Base-by-base conservation (phyloP, 2,797 vertebrate genomes). In the Rhadinocentrus ornatus region DNA sequence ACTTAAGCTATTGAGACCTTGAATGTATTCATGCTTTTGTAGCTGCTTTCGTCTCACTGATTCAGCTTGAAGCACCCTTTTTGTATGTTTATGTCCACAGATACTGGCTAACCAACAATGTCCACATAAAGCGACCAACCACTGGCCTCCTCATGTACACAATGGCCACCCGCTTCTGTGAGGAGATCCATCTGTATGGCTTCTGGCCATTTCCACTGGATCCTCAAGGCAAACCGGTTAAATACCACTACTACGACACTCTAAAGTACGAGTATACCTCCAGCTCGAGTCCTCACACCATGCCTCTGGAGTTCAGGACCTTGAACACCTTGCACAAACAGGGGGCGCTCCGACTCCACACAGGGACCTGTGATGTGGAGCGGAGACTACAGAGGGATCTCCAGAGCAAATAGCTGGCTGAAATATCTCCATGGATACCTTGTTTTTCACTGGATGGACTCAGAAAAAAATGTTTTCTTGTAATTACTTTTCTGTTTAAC, bases 91-190 rank as follows among this genome's bases (percentile, higher is more conserved):
- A 60, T 66, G 59, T 82, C 48, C 62, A 35, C 83, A 99, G 98
- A 86, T 99, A 99, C 61, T 99, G 98, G 98, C 92, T 99, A 34
- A 99, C 98, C 3, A 99, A 99, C 92, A 96, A 96, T 31, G 96
- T 99, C 61, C 96, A 97, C 88, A 99, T 99, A 81, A 99, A 99
- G 88, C 94, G 98, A 55, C 98, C 98, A 4, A 99, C 97, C 80
- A 99, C 98, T 0, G 98, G 98, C 75, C 96, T 99, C 44, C 92
- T 99, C 82, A 99, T 99, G 97, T 99, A 99, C 78, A 99, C 97
- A 0, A 91, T 99, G 91, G 97, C 97, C 69, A 99, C 98, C 0
- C 97, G 97, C n/a, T 99, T 99, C 94, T 99, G 98, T 78, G 97
- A 97, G 72, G 95, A 96, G 93, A 98, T 99, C 88, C 95, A 97